Conservation (phyloP, 1,140 invertebrate genomes). For the Pararge aegeria region DNA sequence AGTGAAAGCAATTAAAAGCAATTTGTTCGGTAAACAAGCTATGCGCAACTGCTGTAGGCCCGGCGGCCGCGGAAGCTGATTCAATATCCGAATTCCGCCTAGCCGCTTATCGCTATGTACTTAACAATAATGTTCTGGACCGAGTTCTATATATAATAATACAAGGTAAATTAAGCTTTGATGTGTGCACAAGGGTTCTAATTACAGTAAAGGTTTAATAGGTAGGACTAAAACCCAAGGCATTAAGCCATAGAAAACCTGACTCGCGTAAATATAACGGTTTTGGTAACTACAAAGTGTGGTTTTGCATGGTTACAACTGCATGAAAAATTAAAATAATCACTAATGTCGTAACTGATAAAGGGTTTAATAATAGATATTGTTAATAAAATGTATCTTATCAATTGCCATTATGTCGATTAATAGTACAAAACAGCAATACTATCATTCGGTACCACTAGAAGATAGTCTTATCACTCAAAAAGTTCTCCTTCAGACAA, state of each 20-base stretch:
- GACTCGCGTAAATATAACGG: no score
- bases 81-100: conserved; percentile 70
- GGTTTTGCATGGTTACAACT: no score
- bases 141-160: not conserved
- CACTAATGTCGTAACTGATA: no score
- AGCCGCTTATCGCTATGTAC: conserved; percentile 23
- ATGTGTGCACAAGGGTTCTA: not conserved
- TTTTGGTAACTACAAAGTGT: no score
- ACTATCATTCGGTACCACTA: no score
- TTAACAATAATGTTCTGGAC: not conserved
- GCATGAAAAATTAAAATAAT: no score
- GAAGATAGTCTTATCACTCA: not conserved
- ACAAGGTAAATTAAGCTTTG: not conserved
- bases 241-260: no score
- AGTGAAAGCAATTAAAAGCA: conserved; percentile 67
- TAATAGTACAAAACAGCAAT: no score
- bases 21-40: conserved; percentile 64
- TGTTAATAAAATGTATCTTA: no score
- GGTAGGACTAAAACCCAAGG: no score
- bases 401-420: no score
- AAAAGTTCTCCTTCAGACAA: not conserved
- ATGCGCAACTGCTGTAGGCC: not conserved
- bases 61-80: conserved; percentile 47
- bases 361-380: no score
- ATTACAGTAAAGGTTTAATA: not conserved